Evolutionary conservation across 2,888 invertebrate genomes (phyloP).

Genomic region (Zygaena filipendulae): DNA sequence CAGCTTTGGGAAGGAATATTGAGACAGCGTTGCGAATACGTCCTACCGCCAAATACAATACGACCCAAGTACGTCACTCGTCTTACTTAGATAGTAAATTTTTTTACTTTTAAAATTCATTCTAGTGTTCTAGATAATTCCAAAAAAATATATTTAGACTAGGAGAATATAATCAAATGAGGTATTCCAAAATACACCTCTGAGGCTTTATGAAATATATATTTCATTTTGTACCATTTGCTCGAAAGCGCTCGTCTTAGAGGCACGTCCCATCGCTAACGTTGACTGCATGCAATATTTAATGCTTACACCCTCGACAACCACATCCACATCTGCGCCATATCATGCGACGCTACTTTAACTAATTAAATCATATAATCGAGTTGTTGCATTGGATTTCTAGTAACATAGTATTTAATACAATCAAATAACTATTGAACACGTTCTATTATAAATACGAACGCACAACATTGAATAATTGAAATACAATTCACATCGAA

Average conservation of each 20-base stretch:
- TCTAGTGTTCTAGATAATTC: too few species aligned
- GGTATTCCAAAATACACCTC: too few species aligned
- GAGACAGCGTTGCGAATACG: conserved; percentile 91
- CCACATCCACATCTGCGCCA: conserved; percentile 47
- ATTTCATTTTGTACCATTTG: conserved; percentile 47
- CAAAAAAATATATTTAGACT: too few species aligned
- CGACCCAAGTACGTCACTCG: conserved; percentile 82
- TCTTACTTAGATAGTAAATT: too few species aligned
- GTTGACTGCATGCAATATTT: conserved; percentile 70
- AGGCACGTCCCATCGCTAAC: conserved; percentile 59
- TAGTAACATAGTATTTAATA: too few species aligned
- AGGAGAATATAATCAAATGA: too few species aligned
- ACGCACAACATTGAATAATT: conserved; percentile 39
- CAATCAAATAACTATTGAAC: conserved; percentile 39
- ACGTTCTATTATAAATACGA: conserved; percentile 40
- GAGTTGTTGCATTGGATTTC: too few species aligned
- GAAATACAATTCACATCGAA: too few species aligned
- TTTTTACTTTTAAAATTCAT: too few species aligned
- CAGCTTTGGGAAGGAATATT: conserved; percentile 99
- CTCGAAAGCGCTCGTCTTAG: conserved; percentile 51
- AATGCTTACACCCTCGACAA: conserved; percentile 51
- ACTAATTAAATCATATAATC: too few species aligned
- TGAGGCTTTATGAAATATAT: too few species aligned
- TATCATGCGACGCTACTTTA: too few species aligned
- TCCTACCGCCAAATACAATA: conserved; percentile 75